Evolutionary conservation across 2,888 invertebrate species (phyloP), one percentile per base, ranked within the genome.

Genomic region (Tridacna crocea): DNA sequence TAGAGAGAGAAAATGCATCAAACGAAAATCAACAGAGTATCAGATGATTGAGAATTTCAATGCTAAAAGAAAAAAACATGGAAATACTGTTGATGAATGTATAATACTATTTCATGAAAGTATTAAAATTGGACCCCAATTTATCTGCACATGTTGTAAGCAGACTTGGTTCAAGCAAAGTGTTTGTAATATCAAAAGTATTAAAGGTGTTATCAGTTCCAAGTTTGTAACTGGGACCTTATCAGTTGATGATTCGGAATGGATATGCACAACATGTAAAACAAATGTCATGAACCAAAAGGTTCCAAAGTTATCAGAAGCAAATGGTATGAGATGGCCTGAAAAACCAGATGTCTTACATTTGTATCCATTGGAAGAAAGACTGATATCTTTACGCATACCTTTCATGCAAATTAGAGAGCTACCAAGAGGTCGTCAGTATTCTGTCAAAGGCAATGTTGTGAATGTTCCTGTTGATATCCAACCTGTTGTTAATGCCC

Each of bases 381-480:
- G 75, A n/a, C 55, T 75, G 15, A 46, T 75, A 47, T 22, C 75
- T 8, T 73, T 60, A 61, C 55, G 73, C 74, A 81, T 83, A 80
- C 65, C 65, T 73, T 12, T 84, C 81, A 65, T 65, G 65, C 65
- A 65, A 65, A 68, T 74, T 79, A 47, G 79, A 76, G 47, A 70
- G 22, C 36, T 48, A 63, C 65, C 80, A 19, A 78, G 75, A 79
- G 86, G 88, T 17, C 65, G 65, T 65, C 65, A 65, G 26, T 65
- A 27, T 26, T 65, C 65, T 17, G 65, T 65, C 17, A 65, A 65
- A 79, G 65, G 65, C 17, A 87, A 87, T 72, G 70, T 77, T 26
- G 58, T 88, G 8, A 85, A 87, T 85, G 84, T 85, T 17, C 88
- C 88, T 22, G 77, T 80, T 70, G 87, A 88, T 77, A 77, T 87